Base-by-base conservation (phyloP, 2,888 invertebrate genomes). In the Ochlodes sylvanus region DNA sequence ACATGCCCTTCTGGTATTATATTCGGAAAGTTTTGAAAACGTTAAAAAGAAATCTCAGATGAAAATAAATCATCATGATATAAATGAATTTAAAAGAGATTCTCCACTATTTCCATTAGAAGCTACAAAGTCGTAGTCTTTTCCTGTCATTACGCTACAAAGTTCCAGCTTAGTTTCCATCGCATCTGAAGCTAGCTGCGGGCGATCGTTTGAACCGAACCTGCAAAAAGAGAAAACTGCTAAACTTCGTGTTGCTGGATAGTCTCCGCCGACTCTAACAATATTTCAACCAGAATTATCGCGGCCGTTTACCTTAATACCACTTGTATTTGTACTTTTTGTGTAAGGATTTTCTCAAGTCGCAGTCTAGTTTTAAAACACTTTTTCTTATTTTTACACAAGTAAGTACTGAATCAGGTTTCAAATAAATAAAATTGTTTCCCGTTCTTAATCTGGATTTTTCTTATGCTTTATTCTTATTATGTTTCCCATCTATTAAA, bases 211-310 rank as follows among this genome's bases (percentile, higher is more conserved):
- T 67, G 34, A 47, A 38, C 66, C 44, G 60, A 66, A 66, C 54
- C 54, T 54, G 19, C 17, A 56, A 60, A 64, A 66, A 66, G 21
- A 60, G 56, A 60, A 54, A 66, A 60, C 54, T 66, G 52, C 57
- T 66, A 66, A 73, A 72, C 60, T 73, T 69, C 64, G 70, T 70
- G 70, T 71, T 74, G 69, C 62, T 69, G 56, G 66, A 66, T 66
- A 66, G 60, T 66, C 60, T 60, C 60, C 41, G 65, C 19, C 38
- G 57, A 60, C 42, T 60, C 42, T 66, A 66, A 66, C 66, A 44
- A 66, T 66, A 66, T 66, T 66, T 66, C 66, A 66, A 42, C 41
- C 52, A 54, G 60, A 66, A 66, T 60, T 66, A 66, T 54, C 41
- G 66, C 44, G 60, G 42, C 60, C 60, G 66, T 66, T 60, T 54